phyloP scores from a whole-genome alignment of 2,888 invertebrate genomes.

The Vanessa cardui region DNA sequence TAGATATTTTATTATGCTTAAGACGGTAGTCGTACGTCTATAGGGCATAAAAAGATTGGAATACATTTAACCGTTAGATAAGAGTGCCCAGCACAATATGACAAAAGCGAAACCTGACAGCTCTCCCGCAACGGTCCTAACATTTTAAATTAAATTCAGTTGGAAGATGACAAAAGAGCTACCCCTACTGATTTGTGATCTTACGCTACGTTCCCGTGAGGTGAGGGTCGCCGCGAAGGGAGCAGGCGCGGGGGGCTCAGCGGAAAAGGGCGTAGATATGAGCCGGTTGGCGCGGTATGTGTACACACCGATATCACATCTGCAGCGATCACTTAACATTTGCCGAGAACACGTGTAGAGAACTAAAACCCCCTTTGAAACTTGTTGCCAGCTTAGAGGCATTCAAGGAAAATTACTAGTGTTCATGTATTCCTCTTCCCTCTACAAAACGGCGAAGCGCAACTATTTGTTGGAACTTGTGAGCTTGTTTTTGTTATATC shows the following conservation, averaged over 20 bases:
- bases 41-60: conserved; percentile 30
- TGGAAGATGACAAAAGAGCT: conserved; percentile 42
- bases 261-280: conserved; percentile 40
- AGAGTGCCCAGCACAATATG: conserved; percentile 31
- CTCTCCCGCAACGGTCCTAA: conserved; percentile 40
- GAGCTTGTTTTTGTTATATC: neutral
- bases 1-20: conserved; percentile 29
- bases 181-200: conserved; percentile 45
- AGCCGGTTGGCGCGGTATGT: conserved; percentile 35
- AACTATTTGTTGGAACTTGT: conserved; percentile 12
- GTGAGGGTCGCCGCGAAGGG: conserved; percentile 23
- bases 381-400: conserved; percentile 31
- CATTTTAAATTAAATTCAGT: conserved; percentile 40
- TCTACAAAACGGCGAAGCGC: neutral
- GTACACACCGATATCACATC: conserved; percentile 41
- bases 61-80: conserved; percentile 40
- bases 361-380: conserved; percentile 31
- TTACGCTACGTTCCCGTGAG: conserved; percentile 39
- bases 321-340: conserved; percentile 41
- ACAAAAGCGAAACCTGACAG: conserved; percentile 34
- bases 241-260: conserved; percentile 15
- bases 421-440: conserved; percentile 20
- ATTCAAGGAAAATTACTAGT: conserved; percentile 22
- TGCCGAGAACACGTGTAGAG: conserved; percentile 38
- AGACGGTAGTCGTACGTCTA: conserved; percentile 20